These are phyloP conservation scores for Mungos mungo DNA, from an alignment of 2,113 vertebrate species.

Conservation along the genomic window DNA sequence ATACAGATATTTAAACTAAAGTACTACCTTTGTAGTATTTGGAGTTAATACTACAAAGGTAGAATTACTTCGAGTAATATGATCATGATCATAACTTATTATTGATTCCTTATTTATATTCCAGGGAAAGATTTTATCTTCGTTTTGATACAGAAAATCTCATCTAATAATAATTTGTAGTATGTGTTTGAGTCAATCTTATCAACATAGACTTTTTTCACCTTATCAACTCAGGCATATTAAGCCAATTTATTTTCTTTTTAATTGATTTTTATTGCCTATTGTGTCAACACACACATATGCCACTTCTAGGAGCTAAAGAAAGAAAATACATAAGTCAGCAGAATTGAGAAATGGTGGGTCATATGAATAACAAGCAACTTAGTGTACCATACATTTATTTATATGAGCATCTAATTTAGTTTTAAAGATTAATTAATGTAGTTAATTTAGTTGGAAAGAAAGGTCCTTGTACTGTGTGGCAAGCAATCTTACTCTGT, in stretches of 20 bases:
- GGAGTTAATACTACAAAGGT: too few relatives aligned
- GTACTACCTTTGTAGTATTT: neutral
- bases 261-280: neutral
- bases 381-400: neutral
- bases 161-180: constrained; percentile 3
- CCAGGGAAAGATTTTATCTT: neutral
- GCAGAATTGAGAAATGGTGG: neutral
- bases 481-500: neutral
- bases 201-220: neutral
- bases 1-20: neutral
- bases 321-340: neutral
- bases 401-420: neutral
- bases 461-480: neutral
- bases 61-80: constrained; percentile 12
- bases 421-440: neutral
- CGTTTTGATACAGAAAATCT: neutral
- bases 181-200: neutral
- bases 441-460: neutral
- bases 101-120: neutral
- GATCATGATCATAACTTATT: neutral
- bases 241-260: neutral
- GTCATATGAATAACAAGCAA: neutral
- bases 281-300: neutral
- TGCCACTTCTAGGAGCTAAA: neutral
- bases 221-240: neutral